Evolutionary conservation across 2,113 vertebrate genomes (phyloP).

Genomic region (Stigmatopora nigra): DNA sequence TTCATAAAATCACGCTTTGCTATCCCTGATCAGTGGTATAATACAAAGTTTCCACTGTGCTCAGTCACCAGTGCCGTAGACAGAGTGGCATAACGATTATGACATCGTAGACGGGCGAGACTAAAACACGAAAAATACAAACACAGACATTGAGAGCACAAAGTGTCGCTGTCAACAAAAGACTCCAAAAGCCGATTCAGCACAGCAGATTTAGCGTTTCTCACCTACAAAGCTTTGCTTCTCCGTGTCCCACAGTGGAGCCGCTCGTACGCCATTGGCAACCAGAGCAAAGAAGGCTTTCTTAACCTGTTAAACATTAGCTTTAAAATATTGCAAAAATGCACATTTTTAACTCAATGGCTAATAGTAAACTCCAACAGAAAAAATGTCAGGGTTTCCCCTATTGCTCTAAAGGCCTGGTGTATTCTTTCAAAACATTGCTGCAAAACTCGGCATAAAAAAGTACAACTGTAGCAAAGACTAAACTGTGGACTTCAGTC

Average conservation of each 20-base stretch:
- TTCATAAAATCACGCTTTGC: conserved; percentile 19
- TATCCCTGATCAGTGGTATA: conserved; percentile 12
- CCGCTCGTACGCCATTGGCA: conserved; percentile 93
- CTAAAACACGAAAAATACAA: background rate
- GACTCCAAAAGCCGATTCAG: background rate
- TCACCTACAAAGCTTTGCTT: conserved; percentile 98
- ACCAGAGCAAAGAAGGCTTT: conserved; percentile 98
- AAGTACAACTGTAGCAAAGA: too few species aligned
- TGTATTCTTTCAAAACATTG: too few species aligned
- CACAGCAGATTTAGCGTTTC: conserved; percentile 12
- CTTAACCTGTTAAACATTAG: conserved; percentile 76
- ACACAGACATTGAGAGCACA: background rate
- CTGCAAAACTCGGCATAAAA: too few species aligned
- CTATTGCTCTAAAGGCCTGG: too few species aligned
- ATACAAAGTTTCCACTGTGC: conserved; percentile 12
- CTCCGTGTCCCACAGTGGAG: conserved; percentile 95
- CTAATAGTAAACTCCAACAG: too few species aligned
- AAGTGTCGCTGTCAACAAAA: background rate
- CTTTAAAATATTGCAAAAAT: background rate
- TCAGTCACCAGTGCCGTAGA: background rate
- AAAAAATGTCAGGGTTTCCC: too few species aligned
- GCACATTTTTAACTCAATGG: too few species aligned
- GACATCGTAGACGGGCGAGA: background rate
- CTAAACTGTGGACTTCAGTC: too few species aligned
- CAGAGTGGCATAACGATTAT: background rate